These are phyloP conservation scores for Apamea crenata DNA, from an alignment of 2,888 invertebrate genomes.

Conservation along the genomic window DNA sequence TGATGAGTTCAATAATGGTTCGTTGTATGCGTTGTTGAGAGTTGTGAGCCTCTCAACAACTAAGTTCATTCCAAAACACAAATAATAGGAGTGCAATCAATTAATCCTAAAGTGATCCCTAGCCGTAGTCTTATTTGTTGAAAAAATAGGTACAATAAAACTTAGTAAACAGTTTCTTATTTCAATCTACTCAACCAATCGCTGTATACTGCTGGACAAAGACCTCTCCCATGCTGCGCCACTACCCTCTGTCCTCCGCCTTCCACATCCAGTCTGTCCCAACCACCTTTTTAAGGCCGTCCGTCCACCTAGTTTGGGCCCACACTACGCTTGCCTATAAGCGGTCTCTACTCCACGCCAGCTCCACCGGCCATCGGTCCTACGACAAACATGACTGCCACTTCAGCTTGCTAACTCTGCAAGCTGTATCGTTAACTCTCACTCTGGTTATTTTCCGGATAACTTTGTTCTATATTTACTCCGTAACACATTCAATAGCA, in stretches of 20 bases:
- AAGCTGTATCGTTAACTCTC: neutral
- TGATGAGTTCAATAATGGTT: neutral
- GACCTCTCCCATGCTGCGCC: neutral
- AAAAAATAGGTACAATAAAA: neutral
- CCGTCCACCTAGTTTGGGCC: neutral
- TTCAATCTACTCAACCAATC: neutral
- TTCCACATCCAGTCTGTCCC: neutral
- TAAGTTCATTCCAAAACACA: neutral
- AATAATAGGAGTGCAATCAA: neutral
- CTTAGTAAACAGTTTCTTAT: neutral
- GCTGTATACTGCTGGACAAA: neutral
- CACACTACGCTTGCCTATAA: neutral
- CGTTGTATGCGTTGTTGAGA: neutral
- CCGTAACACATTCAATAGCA: neutral
- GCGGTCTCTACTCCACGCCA: neutral
- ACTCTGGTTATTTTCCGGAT: neutral
- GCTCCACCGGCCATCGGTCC: neutral
- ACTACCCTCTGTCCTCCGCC: neutral
- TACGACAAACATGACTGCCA: neutral
- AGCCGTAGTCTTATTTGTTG: neutral
- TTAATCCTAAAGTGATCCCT: neutral
- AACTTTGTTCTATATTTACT: neutral
- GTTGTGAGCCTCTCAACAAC: neutral
- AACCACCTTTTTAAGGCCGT: neutral
- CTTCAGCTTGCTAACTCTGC: neutral